Base-by-base conservation (phyloP, 1,140 invertebrate species). In the Grapholita molesta region DNA sequence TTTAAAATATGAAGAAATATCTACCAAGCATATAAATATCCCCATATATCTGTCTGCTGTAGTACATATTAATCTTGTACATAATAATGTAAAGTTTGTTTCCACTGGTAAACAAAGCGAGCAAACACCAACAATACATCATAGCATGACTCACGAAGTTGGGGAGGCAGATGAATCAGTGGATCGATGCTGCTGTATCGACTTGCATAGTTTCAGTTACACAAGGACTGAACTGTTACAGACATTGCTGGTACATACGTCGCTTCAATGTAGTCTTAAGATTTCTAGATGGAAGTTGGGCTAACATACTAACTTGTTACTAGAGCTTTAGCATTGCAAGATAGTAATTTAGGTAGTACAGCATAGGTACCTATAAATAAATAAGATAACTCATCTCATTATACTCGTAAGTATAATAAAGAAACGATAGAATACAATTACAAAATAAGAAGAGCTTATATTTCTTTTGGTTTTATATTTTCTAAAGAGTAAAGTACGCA, bases 131-230 rank as follows among this genome's bases (percentile, higher is more conserved):
- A 21, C 42, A 48, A 48, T 48, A 48, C 18, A 48, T 48, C 42
- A 48, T 21, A 21, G 42, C 1, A 21, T 48, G 42, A 48, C 42
- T 48, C 42, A 48, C 42, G 11, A 32, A 61, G 55, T 61, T 61
- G 25, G 55, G 24, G 55, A 24, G 15, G 23, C 55, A 33, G 24
- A 74, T 73, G 72, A 73, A 68, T 73, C 72, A 73, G 24, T 55
- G 32, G 15, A 73, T 74, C 69, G 67, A 74, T 74, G 24, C 24
- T 24, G 24, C 24, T 15, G 12, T 28, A 28, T 61, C n/a, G 21
- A 61, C 24, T 61, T 61, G 12, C n/a, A 15, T 12, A 9, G 2
- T 18, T n/a, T 48, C 42, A 48, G 42, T 21, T 9, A 21, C 2
- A 21, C 18, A 48, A 48, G 12, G 42, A 48, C 42, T 48, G 18